Evolutionary conservation across 2,888 invertebrate genomes (phyloP).

Genomic region (Ditylenchus weischeri): DNA sequence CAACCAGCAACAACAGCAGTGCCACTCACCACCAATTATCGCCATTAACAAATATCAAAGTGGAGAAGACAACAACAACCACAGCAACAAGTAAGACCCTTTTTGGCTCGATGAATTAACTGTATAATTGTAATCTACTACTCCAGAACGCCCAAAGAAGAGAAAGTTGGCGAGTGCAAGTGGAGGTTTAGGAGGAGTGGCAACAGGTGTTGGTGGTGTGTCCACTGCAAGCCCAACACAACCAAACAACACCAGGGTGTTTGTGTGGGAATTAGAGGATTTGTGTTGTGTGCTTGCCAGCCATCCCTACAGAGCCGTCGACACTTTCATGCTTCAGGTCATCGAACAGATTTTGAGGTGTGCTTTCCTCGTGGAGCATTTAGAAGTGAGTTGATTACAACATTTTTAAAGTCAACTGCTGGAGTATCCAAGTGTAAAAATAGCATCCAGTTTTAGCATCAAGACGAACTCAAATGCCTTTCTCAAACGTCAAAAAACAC

Average conservation of each 20-base stretch:
- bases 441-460: too few species aligned
- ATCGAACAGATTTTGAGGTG: conserved; percentile 24
- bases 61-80: too few species aligned
- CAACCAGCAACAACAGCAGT: too few species aligned
- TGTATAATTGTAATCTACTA: too few species aligned
- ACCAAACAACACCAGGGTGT: conserved; percentile 30
- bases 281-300: conserved; percentile 11
- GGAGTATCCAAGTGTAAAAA: too few species aligned
- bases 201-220: neutral
- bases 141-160: neutral
- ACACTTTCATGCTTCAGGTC: conserved; percentile 10
- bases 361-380: conserved; percentile 19
- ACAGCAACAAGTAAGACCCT: too few species aligned
- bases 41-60: too few species aligned
- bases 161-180: neutral
- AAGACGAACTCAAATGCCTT: too few species aligned
- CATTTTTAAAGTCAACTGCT: too few species aligned
- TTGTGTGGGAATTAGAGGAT: conserved; percentile 35
- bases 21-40: too few species aligned
- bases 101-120: too few species aligned
- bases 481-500: too few species aligned
- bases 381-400: conserved; percentile 4
- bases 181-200: neutral
- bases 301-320: neutral
- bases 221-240: conserved; percentile 23